phyloP scores from a whole-genome alignment of 37 sponge, comb jelly and placozoan species.

The Eunapius fragilis region DNA sequence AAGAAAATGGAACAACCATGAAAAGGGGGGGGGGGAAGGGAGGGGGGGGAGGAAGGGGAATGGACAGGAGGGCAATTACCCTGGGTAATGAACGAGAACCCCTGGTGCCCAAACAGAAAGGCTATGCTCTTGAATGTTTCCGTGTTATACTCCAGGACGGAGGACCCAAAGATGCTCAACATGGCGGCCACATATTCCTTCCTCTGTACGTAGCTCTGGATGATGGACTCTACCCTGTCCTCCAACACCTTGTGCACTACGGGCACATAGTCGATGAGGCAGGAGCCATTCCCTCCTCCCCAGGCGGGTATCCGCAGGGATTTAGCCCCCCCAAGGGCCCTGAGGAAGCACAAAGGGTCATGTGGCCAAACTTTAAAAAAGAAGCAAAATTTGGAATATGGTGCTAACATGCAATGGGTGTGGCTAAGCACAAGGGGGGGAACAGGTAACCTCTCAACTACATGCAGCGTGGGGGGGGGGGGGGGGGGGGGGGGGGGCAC shows the following conservation, averaged over 20 bases:
- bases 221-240: slow-evolving; percentile 54
- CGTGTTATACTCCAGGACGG: slow-evolving; percentile 83
- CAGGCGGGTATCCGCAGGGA: slow-evolving; percentile 57
- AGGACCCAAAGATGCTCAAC: slow-evolving; percentile 57
- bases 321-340: slow-evolving; percentile 41
- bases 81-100: slow-evolving; percentile 55
- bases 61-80: slow-evolving; percentile 18
- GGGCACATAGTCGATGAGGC: slow-evolving; percentile 84
- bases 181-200: slow-evolving; percentile 69
- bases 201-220: slow-evolving; percentile 52
- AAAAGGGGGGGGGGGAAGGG: too few relatives aligned
- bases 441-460: too few relatives aligned
- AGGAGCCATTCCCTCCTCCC: slow-evolving; percentile 52
- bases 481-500: too few relatives aligned
- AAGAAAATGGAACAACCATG: not conserved
- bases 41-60: too few relatives aligned
- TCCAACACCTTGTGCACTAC: slow-evolving; percentile 50
- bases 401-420: too few relatives aligned
- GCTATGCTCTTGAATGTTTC: slow-evolving; percentile 66
- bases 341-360: too few relatives aligned
- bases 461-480: too few relatives aligned
- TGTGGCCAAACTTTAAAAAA: too few relatives aligned
- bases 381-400: too few relatives aligned
- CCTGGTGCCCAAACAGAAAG: slow-evolving; percentile 74
- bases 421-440: too few relatives aligned